Conservation (phyloP, 1,140 invertebrate genomes). For the Bicyclus anynana region DNA sequence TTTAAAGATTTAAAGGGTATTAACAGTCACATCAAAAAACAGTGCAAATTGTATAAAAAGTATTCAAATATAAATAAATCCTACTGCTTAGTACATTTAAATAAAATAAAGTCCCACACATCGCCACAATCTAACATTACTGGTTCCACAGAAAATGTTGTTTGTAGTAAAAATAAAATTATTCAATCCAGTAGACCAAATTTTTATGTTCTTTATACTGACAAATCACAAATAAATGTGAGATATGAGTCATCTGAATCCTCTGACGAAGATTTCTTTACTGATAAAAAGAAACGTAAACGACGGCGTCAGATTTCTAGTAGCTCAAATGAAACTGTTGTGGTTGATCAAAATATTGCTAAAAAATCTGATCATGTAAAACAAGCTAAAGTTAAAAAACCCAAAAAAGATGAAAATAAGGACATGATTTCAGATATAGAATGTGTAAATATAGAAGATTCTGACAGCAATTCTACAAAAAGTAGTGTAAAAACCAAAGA, state of each 20-base stretch:
- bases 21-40: slow-evolving; percentile 27
- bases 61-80: slow-evolving; percentile 32
- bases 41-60: slow-evolving; percentile 21
- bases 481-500: slow-evolving; percentile 6
- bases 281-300: slow-evolving; percentile 29
- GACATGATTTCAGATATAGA: slow-evolving; percentile 27
- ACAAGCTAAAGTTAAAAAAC: background rate
- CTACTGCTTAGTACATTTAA: slow-evolving; percentile 35
- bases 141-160: slow-evolving; percentile 34
- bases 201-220: slow-evolving; percentile 36
- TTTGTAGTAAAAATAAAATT: slow-evolving; percentile 36
- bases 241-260: slow-evolving; percentile 23
- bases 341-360: slow-evolving; percentile 30
- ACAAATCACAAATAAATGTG: background rate
- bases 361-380: slow-evolving; percentile 3
- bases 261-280: slow-evolving; percentile 29
- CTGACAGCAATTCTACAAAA: slow-evolving; percentile 27
- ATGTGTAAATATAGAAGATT: slow-evolving; percentile 49
- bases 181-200: slow-evolving; percentile 29
- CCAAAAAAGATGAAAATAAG: slow-evolving; percentile 12
- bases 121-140: slow-evolving; percentile 44
- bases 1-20: slow-evolving; percentile 29
- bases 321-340: slow-evolving; percentile 53
- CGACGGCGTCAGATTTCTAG: slow-evolving; percentile 38
- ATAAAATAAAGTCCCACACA: slow-evolving; percentile 48